Conservation (phyloP, 1,140 invertebrate genomes). For the Drosophila repleta region DNA sequence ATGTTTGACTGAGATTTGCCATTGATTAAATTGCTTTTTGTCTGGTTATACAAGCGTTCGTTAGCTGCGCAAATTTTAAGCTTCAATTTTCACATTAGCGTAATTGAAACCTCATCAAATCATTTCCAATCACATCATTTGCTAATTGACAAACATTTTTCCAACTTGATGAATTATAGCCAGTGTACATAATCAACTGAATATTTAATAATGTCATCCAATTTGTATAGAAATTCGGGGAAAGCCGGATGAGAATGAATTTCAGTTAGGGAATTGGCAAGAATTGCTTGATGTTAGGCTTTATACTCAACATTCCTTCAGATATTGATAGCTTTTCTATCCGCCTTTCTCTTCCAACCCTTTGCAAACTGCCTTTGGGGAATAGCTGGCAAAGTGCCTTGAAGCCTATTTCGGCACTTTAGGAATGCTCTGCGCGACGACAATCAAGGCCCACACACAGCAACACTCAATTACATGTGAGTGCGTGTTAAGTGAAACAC, state of each 20-base stretch:
- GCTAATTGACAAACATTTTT: constrained; percentile 19
- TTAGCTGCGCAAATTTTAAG: constrained; percentile 6
- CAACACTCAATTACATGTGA: constrained; percentile 32
- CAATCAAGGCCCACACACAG: constrained; percentile 1
- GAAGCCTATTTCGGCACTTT: constrained; percentile 19
- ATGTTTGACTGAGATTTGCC: constrained; percentile 8
- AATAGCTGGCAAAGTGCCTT: constrained; percentile 12
- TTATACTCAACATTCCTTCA: background rate
- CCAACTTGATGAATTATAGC: constrained; percentile 22
- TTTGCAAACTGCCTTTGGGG: background rate
- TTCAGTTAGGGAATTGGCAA: no score
- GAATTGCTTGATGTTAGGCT: no score
- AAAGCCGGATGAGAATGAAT: no score
- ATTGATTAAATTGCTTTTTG: constrained; percentile 10
- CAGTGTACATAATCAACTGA: constrained; percentile 32
- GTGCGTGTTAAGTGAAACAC: constrained; percentile 37
- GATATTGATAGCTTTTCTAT: background rate
- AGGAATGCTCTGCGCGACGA: constrained; percentile 21
- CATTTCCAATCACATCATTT: constrained; percentile 33
- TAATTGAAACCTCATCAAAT: constrained; percentile 34
- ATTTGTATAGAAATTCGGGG: constrained; percentile 28
- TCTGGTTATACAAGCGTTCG: constrained; percentile 5
- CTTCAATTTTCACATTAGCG: constrained; percentile 27
- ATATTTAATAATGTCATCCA: constrained; percentile 26
- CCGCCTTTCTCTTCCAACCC: no score